A percentile compares a stretch with the other conserved stretches of the same genome.
Conservation (phyloP, 2,888 invertebrate species). For the Octonoba sinensis region DNA sequence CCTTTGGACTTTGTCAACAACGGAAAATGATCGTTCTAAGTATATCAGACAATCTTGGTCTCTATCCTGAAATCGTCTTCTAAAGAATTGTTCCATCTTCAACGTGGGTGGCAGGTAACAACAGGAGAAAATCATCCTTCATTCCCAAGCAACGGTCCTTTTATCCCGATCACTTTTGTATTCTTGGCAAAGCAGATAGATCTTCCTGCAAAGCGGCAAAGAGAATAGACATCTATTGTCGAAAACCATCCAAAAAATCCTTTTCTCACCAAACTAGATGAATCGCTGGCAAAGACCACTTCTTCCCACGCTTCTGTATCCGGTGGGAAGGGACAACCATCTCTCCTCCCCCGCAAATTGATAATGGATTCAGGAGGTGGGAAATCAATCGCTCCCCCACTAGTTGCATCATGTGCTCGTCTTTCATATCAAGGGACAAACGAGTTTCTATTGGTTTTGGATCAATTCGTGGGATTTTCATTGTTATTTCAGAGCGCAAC, state of each 20-base stretch:
- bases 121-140: slow-evolving; percentile 52
- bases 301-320: slow-evolving; percentile 59
- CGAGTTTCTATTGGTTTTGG: too few relatives aligned
- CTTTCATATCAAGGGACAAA: background rate
- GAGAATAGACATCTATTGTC: slow-evolving; percentile 34
- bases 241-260: slow-evolving; percentile 38
- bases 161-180: slow-evolving; percentile 18
- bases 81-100: slow-evolving; percentile 5
- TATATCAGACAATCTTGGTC: too few relatives aligned
- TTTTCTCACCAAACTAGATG: slow-evolving; percentile 51
- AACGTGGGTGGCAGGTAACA: slow-evolving; percentile 52
- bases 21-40: too few relatives aligned
- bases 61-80: background rate
- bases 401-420: slow-evolving; percentile 57
- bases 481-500: too few relatives aligned
- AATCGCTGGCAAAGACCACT: slow-evolving; percentile 25
- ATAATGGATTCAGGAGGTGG: slow-evolving; percentile 26
- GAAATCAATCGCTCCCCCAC: slow-evolving; percentile 41
- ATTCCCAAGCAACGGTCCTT: slow-evolving; percentile 21
- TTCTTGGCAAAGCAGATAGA: background rate
- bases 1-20: too few relatives aligned
- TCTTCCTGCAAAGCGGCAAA: slow-evolving; percentile 14
- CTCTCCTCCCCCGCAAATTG: slow-evolving; percentile 39
- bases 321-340: slow-evolving; percentile 14
- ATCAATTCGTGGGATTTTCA: too few relatives aligned